Base-by-base conservation (phyloP, 1,140 invertebrate genomes). In the Brachionus paranguensis region DNA sequence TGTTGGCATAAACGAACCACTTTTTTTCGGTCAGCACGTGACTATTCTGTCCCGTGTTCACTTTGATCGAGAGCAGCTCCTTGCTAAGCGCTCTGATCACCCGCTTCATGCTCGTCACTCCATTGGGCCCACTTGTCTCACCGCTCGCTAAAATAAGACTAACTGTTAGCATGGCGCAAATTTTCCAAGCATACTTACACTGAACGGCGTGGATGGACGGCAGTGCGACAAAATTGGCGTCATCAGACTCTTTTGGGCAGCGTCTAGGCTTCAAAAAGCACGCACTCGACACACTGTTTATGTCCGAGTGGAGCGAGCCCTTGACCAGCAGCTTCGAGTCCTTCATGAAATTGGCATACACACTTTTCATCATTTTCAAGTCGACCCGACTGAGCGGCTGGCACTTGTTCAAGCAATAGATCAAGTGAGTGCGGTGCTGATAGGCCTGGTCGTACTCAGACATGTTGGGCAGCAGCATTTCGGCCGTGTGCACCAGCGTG, bases 401-500 rank as follows among this genome's bases (percentile, higher is more conserved):
- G 47, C 60, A 83, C 37, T 83, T 83, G 53, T 83, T 83, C 60
- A 83, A 83, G 14, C 37, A 41, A 11, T 68, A 83, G n/a, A 83
- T 86, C 8, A 86, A 86, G 50, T 88, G 88, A 20, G 88, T 88
- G 5, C 87, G 78, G 14, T 85, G 79, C n/a, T 88, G 87, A 91
- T 91, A 33, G 91, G 92, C 24, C 92, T 92, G 4, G 93, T 92
- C 2, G 93, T 92, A 2, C 90, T 45, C 50, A 29, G 17, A 24
- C 78, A 81, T 64, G 53, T 64, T 88, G 2, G 94, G 94, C 87
- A 94, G 94, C 86, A 95, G 89, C 94, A 95, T 95, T 90, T 95
- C 94, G 37, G 94, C 93, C 74, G 93, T 92, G 89, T 94, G 93
- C 24, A 95, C 88, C 89, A 94, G 94, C 88, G 93, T 94, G 85